Evolutionary conservation across 2,113 vertebrate genomes (phyloP).

Genomic region (Pollachius pollachius): DNA sequence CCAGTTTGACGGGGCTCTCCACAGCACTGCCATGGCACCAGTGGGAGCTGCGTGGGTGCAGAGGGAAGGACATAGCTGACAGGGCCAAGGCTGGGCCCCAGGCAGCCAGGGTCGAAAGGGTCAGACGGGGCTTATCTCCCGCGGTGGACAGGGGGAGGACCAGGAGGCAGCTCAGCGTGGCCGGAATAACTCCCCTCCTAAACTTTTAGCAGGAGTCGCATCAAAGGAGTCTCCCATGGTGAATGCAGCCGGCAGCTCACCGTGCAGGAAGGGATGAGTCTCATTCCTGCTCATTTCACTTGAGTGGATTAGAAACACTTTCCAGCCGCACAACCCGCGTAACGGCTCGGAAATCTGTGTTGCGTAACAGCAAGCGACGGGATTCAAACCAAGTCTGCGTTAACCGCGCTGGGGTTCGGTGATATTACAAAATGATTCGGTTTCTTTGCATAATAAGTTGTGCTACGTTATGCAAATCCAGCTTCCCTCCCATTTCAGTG

Average conservation of each 20-base stretch:
- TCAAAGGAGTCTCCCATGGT: not conserved
- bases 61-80: no score
- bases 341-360: no score
- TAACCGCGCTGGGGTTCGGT: not conserved
- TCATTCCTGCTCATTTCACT: conserved; percentile 37
- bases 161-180: conserved; percentile 7
- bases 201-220: not conserved
- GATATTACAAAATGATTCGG: not conserved
- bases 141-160: conserved; percentile 15
- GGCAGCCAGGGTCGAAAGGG: conserved; percentile 15
- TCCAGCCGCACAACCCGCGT: conserved; percentile 6
- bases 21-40: not conserved
- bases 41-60: no score
- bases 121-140: conserved; percentile 39
- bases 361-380: not conserved
- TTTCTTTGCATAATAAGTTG: not conserved
- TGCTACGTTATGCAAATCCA: not conserved
- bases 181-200: conserved; percentile 20
- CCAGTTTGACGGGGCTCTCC: conserved; percentile 22
- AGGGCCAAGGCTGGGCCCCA: no score
- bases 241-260: no score
- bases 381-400: not conserved
- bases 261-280: not conserved
- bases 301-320: conserved; percentile 17
- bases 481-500: not conserved